Conservation (phyloP, 2,888 invertebrate genomes). For the Leptinotarsa rubiginosa region DNA sequence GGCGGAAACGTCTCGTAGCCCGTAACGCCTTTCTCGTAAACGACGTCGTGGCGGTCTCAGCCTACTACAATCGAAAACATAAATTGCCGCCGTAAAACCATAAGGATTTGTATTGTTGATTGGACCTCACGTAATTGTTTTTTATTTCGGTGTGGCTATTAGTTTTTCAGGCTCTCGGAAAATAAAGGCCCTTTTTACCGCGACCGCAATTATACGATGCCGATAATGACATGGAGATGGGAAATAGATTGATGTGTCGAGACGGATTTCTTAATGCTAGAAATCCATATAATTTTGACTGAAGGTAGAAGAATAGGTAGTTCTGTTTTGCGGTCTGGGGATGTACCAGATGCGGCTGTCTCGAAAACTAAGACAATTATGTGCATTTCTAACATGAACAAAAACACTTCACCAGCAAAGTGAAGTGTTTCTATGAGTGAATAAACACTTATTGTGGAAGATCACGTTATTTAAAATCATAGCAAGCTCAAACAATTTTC, state of each 20-base stretch:
- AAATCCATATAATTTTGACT: neutral
- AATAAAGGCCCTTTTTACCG: slow-evolving; percentile 34
- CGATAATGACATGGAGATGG: slow-evolving; percentile 34
- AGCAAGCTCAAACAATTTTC: too few relatives aligned
- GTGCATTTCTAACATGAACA: too few relatives aligned
- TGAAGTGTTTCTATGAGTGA: too few relatives aligned
- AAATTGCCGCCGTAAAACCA: slow-evolving; percentile 54
- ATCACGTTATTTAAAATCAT: too few relatives aligned
- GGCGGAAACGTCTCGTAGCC: slow-evolving; percentile 53
- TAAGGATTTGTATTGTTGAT: slow-evolving; percentile 51
- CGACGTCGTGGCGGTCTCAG: slow-evolving; percentile 39
- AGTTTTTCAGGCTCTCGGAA: slow-evolving; percentile 29
- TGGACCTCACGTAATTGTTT: slow-evolving; percentile 49
- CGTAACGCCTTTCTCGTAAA: slow-evolving; percentile 45
- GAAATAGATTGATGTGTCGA: slow-evolving; percentile 24
- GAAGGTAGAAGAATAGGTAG: neutral
- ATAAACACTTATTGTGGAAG: too few relatives aligned
- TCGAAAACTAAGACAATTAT: too few relatives aligned
- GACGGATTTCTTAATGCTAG: slow-evolving; percentile 5
- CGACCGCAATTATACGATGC: slow-evolving; percentile 35
- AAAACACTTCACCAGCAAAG: too few relatives aligned
- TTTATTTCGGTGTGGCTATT: slow-evolving; percentile 34
- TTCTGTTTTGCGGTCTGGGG: neutral
- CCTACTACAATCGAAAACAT: slow-evolving; percentile 40
- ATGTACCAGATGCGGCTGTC: slow-evolving; percentile 1